These are phyloP conservation scores for Micrasema minimum DNA, from an alignment of 1,140 invertebrate genomes.

Conservation along the genomic window DNA sequence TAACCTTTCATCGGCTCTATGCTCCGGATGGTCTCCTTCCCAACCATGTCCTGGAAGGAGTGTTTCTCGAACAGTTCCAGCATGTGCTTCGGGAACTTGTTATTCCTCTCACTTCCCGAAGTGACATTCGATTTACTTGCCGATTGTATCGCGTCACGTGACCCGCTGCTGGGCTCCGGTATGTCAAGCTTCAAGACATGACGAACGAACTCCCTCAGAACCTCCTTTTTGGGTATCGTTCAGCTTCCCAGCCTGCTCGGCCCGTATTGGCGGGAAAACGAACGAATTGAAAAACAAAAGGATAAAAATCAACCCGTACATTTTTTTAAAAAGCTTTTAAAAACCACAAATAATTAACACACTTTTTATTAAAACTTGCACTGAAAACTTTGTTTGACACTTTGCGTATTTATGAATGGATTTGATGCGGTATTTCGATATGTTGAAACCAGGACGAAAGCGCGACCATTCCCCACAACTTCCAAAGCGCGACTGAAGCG, in stretches of 20 bases:
- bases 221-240: conserved; percentile 44
- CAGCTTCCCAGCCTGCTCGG: background rate
- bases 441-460: no score
- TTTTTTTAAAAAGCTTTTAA: conserved; percentile 7
- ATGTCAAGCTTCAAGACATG: conserved; percentile 33
- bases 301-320: conserved; percentile 9
- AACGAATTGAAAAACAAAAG: background rate
- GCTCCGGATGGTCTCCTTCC: conserved; percentile 37
- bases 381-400: no score
- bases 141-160: no score
- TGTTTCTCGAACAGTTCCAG: conserved; percentile 34
- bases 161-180: background rate
- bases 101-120: background rate
- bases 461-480: background rate
- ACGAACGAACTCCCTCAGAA: conserved; percentile 25
- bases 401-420: no score
- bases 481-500: background rate
- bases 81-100: conserved; percentile 42
- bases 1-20: conserved; percentile 44
- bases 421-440: no score
- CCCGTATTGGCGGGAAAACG: conserved; percentile 23
- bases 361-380: no score
- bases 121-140: background rate
- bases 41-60: conserved; percentile 6
- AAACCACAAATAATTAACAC: no score